A percentile compares a stretch with the other conserved stretches of the same genome.
These are phyloP conservation scores for Sebastiscus tertius DNA, from an alignment of 2,797 vertebrate species.

Conservation along the genomic window DNA sequence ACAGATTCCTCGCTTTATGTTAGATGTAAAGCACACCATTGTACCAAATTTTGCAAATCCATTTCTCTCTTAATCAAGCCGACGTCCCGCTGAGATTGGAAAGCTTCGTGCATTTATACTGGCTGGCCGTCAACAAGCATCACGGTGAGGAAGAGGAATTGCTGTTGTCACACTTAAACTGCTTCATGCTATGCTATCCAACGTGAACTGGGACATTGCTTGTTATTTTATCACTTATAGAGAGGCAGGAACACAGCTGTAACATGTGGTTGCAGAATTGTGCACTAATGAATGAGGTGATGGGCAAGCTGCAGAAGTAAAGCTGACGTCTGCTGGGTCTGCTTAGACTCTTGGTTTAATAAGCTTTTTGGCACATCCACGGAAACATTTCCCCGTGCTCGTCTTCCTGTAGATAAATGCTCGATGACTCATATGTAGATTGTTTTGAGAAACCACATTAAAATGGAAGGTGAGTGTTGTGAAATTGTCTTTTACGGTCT, in stretches of 20 bases:
- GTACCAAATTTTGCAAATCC: constrained; percentile 55
- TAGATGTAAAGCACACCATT: constrained; percentile 1
- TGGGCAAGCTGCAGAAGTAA: constrained; percentile 51
- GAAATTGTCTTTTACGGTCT: neutral
- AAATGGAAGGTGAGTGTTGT: neutral
- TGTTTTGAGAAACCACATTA: neutral
- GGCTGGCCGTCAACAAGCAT: neutral
- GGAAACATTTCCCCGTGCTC: constrained; percentile 9
- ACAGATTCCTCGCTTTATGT: no score
- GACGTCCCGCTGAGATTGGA: constrained; percentile 14
- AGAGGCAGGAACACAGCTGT: constrained; percentile 33
- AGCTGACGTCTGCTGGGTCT: constrained; percentile 56
- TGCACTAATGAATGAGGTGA: constrained; percentile 64
- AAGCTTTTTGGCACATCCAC: constrained; percentile 30
- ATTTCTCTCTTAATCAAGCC: constrained; percentile 46
- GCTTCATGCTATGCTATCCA: neutral
- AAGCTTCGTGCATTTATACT: constrained; percentile 10
- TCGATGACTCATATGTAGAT: constrained; percentile 2
- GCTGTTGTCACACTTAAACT: neutral
- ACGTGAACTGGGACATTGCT: neutral
- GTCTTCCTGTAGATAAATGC: constrained; percentile 8
- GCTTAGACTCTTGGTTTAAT: constrained; percentile 57
- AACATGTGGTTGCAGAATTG: constrained; percentile 43
- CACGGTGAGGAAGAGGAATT: neutral
- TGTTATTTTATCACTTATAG: constrained; percentile 3